A percentile compares a stretch with the other conserved stretches of the same genome.
Evolutionary conservation across 2,888 invertebrate species (phyloP).

Genomic region (Taphrorychus bicolor): DNA sequence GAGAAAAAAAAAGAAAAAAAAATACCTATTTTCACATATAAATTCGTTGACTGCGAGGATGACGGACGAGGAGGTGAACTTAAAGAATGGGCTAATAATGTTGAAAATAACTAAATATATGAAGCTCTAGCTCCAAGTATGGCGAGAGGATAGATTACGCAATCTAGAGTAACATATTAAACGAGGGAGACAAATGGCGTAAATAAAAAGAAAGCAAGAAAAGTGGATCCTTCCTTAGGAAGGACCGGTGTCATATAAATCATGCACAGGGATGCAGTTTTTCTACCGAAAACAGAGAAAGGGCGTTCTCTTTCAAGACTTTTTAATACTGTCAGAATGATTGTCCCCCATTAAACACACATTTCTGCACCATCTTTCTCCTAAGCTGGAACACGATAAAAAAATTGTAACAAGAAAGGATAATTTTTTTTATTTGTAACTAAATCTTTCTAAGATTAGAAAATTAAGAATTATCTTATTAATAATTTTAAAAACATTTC

Average conservation of each 20-base stretch:
- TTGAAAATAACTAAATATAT: neutral
- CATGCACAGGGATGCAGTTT: constrained; percentile 14
- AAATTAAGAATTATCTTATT: too few relatives aligned
- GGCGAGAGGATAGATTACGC: neutral
- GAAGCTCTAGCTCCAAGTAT: neutral
- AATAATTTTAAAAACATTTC: too few relatives aligned
- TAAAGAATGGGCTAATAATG: neutral
- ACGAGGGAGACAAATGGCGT: constrained; percentile 1
- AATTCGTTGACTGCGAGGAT: too few relatives aligned
- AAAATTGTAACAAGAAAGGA: too few relatives aligned
- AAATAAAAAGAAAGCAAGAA: constrained; percentile 6
- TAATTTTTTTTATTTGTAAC: too few relatives aligned
- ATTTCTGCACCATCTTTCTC: neutral
- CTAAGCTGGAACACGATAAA: too few relatives aligned
- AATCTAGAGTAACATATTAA: constrained; percentile 6
- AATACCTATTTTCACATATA: too few relatives aligned
- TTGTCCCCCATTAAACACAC: neutral
- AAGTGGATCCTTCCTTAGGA: constrained; percentile 17
- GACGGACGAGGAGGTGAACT: neutral
- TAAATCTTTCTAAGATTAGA: too few relatives aligned
- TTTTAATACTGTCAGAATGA: neutral
- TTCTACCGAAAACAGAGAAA: constrained; percentile 3
- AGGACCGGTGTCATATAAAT: constrained; percentile 12
- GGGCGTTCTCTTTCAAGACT: constrained; percentile 5
- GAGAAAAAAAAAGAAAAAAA: too few relatives aligned